phyloP scores from a whole-genome alignment of 2,797 vertebrate species.

The Numenius phaeopus region DNA sequence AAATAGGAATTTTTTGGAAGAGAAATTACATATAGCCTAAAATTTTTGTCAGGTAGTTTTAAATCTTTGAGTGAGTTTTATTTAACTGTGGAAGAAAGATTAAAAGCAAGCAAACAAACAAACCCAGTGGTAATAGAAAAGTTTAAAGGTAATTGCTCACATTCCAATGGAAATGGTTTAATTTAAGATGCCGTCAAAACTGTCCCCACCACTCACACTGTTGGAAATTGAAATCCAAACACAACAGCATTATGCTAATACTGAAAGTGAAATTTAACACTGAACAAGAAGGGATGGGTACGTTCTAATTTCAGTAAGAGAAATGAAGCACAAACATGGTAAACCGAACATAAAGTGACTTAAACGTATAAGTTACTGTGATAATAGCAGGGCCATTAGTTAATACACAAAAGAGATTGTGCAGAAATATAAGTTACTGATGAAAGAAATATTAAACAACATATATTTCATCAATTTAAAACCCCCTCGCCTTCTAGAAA shows the following conservation, averaged over 20 bases:
- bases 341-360: not conserved
- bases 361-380: not conserved
- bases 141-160: not conserved
- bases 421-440: not conserved
- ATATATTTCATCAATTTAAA: not conserved
- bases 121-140: not conserved
- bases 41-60: not conserved
- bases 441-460: not conserved
- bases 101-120: not conserved
- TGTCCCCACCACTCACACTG: not conserved
- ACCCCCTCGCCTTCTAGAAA: accelerated
- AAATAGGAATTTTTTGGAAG: not conserved
- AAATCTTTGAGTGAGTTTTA: not conserved
- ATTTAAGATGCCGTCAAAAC: constrained; percentile 11
- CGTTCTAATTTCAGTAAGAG: not conserved
- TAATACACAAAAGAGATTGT: not conserved
- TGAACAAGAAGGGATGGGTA: not conserved
- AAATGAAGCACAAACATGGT: not conserved
- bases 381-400: not conserved
- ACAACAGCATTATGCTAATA: not conserved
- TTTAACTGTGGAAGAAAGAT: not conserved
- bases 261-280: not conserved
- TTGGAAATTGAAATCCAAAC: not conserved
- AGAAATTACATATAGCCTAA: not conserved
- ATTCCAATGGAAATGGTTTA: not conserved